Evolutionary conservation across 2,888 invertebrate genomes (phyloP), one percentile per base, ranked within the genome.

Genomic region (Dioctria linearis): DNA sequence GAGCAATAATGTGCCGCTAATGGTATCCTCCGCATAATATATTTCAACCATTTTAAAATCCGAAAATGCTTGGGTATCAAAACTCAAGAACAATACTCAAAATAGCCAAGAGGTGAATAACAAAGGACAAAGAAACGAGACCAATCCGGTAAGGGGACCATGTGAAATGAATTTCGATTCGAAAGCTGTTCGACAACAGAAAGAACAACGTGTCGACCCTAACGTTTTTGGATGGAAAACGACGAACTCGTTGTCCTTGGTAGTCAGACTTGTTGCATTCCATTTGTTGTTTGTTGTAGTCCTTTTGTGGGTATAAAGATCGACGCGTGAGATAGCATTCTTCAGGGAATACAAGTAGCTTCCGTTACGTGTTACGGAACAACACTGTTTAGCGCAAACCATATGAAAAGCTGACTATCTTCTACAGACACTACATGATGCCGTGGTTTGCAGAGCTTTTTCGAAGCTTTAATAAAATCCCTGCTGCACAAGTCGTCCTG

Each of bases 401-500:
- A 25, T 11, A 49, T 9, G 5, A 8, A 54, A 80, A 78, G 71
- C 78, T 81, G 61, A 11, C 13, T 25, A 25, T 25, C 25, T 25
- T 25, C 25, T 25, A 25, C 11, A 6, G 57, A 25, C 25, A 25
- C 2, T 25, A 25, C 25, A 1, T 25, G 25, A 69, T 39, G 69
- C 49, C 51, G 25, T 25, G 25, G 25, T 25, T 9, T 1, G 51
- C 11, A 0, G 39, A 69, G 51, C 69, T 69, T 69, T 69, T 37
- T 37, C 11, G 51, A 25, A 65, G 51, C 78, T 78, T 78, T 11
- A 11, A 11, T 39, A 49, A 61, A 8, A 9, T 11, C 51, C 40
- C 59, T 78, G 43, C 75, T 66, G 67, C 80, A 80, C 66, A 54
- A 51, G 57, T 71, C 43, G 37, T 49, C 63, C 39, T 81, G 78